Evolutionary conservation across 1,140 invertebrate genomes (phyloP), one percentile per base, ranked within the genome.

Genomic region (Tetramorium simillimum): DNA sequence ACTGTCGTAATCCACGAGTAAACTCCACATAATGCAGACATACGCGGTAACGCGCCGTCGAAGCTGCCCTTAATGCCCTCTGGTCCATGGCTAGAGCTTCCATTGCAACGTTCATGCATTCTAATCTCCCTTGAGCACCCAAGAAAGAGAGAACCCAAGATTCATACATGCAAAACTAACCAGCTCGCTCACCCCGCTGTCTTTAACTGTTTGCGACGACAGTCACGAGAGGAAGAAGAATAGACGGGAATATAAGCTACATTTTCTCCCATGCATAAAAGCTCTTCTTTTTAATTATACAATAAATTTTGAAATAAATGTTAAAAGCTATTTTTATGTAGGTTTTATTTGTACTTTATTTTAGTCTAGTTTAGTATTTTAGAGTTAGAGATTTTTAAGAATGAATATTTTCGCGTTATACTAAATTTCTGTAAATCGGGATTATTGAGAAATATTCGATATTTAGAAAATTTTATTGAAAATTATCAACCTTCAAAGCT

Each of bases 1-100:
- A 93, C 88, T 89, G 85, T 91, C 92, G 92, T 93, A 93, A 93
- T 93, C 90, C 92, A 76, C 87, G 85, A 70, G 89, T 92, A 93
- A 93, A 92, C 92, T 92, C 85, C 80, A 88, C 88, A 93, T 93
- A 93, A 93, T 93, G 91, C 92, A 93, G 92, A 92, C 91, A 92
- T 92, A 93, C 89, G 88, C 86, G 85, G 75, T 88, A 90, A 91
- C 90, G 88, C 84, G 72, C 91, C 88, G 82, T 88, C 81, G 85
- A 87, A 89, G 84, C 82, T 89, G 65, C 65, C 62, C 86, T 90
- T 90, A 88, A 90, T 85, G 63, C 86, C 77, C 51, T 77, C 56
- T 75, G 80, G 80, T 75, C 80, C 73, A 73, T 16, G 40, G 53
- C 24, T 84, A 84, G 75, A 84, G 51, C 80, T 56, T 21, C 40